Base-by-base conservation (phyloP, 2,797 vertebrate genomes). In the Microctenopoma steveboyesi region DNA sequence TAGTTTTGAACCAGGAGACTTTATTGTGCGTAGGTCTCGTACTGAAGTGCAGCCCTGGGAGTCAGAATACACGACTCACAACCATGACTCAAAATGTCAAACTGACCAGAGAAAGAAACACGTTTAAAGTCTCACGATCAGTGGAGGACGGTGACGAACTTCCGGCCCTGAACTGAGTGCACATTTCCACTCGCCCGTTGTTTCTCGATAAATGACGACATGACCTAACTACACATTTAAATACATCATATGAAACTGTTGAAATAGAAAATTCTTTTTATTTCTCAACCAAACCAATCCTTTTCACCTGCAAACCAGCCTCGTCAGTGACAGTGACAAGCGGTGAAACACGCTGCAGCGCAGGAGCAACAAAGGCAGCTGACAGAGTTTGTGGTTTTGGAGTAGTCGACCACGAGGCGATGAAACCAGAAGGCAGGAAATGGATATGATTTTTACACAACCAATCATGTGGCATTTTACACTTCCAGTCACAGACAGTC, bases 391-490 rank as follows among this genome's bases (percentile, higher is more conserved):
- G 16, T 68, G 28, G 60, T 55, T 57, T 42, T n/a, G 11, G 68
- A 45, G 42, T 2, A 13, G 45, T 14, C 10, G 45, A 77, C 55
- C 61, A 6, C 27, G 7, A 75, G 59, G 55, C 62, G 5, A 10
- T 13, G 22, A 56, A 22, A 59, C 46, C 81, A 70, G 76, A 71
- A 54, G 42, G 69, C 51, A 47, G 63, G 73, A 74, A 78, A 78
- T 15, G 57, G 74, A 86, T 73, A 76, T 9, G 55, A 62, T 54
- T 68, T 22, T 16, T 28, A 51, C 57, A 69, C 74, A 47, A 51
- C 72, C 61, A 57, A 81, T 84, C 84, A 71, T 55, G 79, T 75
- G 74, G 63, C 76, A 72, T 86, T 83, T 86, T 72, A 74, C 73
- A 83, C 84, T 71, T 27, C 39, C 40, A 42, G 9, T 78, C 83